These are phyloP conservation scores for Laspeyria flexula DNA, from an alignment of 2,888 invertebrate species.

Conservation along the genomic window DNA sequence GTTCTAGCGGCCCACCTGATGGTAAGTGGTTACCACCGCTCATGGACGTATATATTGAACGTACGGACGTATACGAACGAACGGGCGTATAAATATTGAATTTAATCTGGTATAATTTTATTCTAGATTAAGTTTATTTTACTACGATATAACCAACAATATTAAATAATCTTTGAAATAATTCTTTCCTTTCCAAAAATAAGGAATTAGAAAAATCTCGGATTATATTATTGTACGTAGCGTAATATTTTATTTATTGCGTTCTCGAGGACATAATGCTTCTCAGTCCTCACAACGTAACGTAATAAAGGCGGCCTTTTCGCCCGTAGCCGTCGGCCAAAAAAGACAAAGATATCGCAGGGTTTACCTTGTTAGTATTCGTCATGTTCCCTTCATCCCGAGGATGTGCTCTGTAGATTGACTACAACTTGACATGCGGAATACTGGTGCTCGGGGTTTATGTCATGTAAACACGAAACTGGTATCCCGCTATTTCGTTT, in stretches of 20 bases:
- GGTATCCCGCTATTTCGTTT: not conserved
- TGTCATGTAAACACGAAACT: not conserved
- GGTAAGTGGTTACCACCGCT: no score
- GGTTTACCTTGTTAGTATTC: constrained; percentile 12
- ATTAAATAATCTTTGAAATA: no score
- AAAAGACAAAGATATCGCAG: constrained; percentile 2
- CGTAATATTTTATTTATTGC: constrained; percentile 7
- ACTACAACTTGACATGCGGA: not conserved
- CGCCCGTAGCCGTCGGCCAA: not conserved
- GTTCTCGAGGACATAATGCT: not conserved
- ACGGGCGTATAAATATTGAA: no score
- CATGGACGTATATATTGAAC: no score
- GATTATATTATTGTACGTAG: not conserved
- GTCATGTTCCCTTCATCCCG: constrained; percentile 1
- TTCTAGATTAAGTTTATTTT: no score
- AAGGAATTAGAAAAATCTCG: not conserved
- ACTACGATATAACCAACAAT: no score
- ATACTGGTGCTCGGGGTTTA: not conserved
- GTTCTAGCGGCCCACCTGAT: no score
- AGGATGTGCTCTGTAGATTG: not conserved
- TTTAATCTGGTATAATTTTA: no score
- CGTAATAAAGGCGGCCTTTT: constrained; percentile 2
- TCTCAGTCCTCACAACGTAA: not conserved
- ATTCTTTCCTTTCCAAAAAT: no score
- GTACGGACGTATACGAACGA: no score